phyloP scores from a whole-genome alignment of 2,113 vertebrate species.

The Pyrgilauda ruficollis region DNA sequence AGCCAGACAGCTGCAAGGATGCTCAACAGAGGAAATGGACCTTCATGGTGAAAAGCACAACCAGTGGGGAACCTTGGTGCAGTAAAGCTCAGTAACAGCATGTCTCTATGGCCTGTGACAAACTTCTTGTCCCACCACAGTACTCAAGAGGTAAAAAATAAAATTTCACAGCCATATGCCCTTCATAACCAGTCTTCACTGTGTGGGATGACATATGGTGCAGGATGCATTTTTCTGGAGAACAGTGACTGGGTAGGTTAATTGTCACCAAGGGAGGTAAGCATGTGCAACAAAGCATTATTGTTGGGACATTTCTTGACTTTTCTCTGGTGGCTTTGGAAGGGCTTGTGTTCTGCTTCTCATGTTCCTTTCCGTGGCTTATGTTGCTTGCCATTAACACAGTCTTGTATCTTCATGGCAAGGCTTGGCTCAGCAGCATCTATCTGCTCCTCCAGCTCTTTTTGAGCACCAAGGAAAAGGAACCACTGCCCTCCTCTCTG shows the following conservation, averaged over 20 bases:
- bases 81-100: not conserved
- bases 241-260: fast-evolving
- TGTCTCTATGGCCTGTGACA: not conserved
- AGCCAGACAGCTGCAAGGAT: not conserved
- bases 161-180: not conserved
- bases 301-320: not conserved
- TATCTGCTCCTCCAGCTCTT: not conserved
- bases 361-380: not conserved
- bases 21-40: not conserved
- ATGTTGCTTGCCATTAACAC: not conserved
- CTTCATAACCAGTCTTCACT: not conserved
- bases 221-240: not conserved
- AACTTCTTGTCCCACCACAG: not conserved
- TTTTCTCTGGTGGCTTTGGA: not conserved
- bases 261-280: not conserved
- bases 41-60: not conserved
- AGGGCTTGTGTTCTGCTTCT: not conserved
- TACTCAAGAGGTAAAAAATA: not conserved
- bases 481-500: not conserved
- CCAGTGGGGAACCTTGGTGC: not conserved
- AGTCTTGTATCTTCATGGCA: not conserved
- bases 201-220: not conserved
- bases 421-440: not conserved
- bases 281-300: fast-evolving
- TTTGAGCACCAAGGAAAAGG: not conserved